Evolutionary conservation across 2,113 vertebrate species (phyloP), one percentile per base, ranked within the genome.

Genomic region (Phylloscopus trochilus): DNA sequence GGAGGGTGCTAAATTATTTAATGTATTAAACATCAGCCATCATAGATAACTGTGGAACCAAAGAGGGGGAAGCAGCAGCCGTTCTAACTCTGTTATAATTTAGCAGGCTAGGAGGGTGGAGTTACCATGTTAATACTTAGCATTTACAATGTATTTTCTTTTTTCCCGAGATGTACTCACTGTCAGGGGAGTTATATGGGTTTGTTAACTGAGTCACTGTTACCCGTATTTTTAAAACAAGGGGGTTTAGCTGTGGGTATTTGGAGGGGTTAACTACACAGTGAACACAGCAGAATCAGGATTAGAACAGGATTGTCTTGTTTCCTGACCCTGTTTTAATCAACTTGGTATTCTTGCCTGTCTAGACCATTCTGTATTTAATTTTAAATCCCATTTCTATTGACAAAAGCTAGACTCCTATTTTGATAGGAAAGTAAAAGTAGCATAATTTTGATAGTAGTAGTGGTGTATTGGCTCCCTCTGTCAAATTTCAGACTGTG

Each of bases 221-320:
- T 90, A 90, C n/a, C 51, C 44, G 53, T 90, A 24, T 74, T 92
- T 92, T 83, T 83, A 81, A 92, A 93, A 83, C 72, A 83, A 67
- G 72, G 21, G 23, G 33, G 13, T 69, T 92, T 77, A 94, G 43
- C 76, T 59, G 46, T 35, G 63, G 43, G 37, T 74, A 74, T 96
- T 83, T 93, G 69, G 27, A 44, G 24, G 35, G 43, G 68, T 85
- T 83, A 96, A 93, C 86, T 85, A 44, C 56, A 60, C 4, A 39
- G 55, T 33, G 51, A 92, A 80, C 3, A 3, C 55, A 67, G 59
- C 55, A 83, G 46, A 86, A 73, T 73, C 63, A 24, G 85, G 90
- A 96, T 96, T 90, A 96, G 79, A 86, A 67, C 30, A 80, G 83
- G 76, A 93, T 86, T 94, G 67, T 69, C 75, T 89, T 17, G 0